Percentiles rank a stretch among this genome's conserved stretches.
These are phyloP conservation scores for Apteryx mantelli DNA, from an alignment of 2,113 vertebrate species.

Conservation along the genomic window DNA sequence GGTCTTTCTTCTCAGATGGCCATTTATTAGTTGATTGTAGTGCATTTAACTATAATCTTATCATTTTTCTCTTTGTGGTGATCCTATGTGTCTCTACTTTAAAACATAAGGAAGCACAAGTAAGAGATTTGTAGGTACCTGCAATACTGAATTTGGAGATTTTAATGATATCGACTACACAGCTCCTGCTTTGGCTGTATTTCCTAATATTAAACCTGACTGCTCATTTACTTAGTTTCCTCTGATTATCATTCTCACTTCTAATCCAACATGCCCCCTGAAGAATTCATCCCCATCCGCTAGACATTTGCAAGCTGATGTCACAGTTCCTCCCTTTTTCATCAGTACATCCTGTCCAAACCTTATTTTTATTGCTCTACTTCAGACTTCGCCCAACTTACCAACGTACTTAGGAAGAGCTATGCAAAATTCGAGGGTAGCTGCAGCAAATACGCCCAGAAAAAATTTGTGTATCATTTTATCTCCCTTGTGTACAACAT, in stretches of 20 bases:
- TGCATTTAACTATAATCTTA: not conserved
- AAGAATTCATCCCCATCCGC: constrained; percentile 29
- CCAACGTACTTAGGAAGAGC: not conserved
- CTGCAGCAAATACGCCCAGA: not conserved
- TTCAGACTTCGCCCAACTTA: not conserved
- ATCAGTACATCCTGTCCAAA: constrained; percentile 29
- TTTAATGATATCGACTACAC: not conserved
- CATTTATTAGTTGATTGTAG: not conserved
- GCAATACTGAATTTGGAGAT: not conserved
- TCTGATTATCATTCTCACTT: constrained; percentile 8
- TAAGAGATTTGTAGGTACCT: not conserved
- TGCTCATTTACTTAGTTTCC: constrained; percentile 17
- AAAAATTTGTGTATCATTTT: not conserved
- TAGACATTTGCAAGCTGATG: constrained; percentile 38
- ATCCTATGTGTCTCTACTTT: not conserved
- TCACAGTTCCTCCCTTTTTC: constrained; percentile 55
- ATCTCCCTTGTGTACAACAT: not conserved
- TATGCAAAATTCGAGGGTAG: not conserved
- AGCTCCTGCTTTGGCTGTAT: not conserved
- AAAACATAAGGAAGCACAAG: not conserved
- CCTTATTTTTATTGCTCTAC: not conserved
- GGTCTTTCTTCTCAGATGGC: not conserved
- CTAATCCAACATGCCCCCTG: not conserved
- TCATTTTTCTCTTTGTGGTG: not conserved
- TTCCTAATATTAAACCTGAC: not conserved